Percentiles rank a stretch among this genome's conserved stretches.
phyloP scores from a whole-genome alignment of 2,888 invertebrate species.

The Caenorhabditis macrosperma region DNA sequence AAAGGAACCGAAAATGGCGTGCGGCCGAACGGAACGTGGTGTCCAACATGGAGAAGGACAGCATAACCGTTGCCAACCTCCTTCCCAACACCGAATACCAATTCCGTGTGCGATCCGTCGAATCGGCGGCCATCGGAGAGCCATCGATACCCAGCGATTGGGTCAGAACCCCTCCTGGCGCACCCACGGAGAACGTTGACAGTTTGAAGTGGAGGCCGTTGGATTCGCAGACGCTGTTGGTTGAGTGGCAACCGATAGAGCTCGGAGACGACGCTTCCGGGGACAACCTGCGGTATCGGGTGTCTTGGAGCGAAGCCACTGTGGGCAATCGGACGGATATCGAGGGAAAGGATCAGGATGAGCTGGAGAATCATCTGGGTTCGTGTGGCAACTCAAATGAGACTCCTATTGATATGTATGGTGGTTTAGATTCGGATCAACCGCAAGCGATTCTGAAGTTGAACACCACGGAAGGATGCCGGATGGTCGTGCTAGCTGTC shows the following conservation, averaged over 20 bases:
- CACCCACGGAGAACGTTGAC: conserved; percentile 66
- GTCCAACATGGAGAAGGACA: conserved; percentile 64
- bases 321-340: conserved; percentile 36
- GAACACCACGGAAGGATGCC: conserved; percentile 66
- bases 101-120: conserved; percentile 75
- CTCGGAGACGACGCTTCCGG: conserved; percentile 61
- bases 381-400: too few species aligned
- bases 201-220: conserved; percentile 70
- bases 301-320: conserved; percentile 71
- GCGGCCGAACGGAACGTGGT: conserved; percentile 60
- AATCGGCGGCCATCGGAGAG: conserved; percentile 64
- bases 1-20: conserved; percentile 71
- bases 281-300: conserved; percentile 74
- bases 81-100: conserved; percentile 76
- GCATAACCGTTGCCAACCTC: conserved; percentile 67
- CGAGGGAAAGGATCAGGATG: conserved; percentile 19
- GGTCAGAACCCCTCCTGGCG: conserved; percentile 72
- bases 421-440: conserved; percentile 48
- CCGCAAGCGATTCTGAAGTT: conserved; percentile 63
- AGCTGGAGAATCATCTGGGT: conserved; percentile 25
- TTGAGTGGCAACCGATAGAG: conserved; percentile 78
- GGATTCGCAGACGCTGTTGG: conserved; percentile 70
- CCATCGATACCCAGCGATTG: conserved; percentile 73
- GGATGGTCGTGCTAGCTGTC: conserved; percentile 72
- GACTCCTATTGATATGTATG: background rate